phyloP scores from a whole-genome alignment of 2,797 vertebrate species.

The Phalloptychus januarius region DNA sequence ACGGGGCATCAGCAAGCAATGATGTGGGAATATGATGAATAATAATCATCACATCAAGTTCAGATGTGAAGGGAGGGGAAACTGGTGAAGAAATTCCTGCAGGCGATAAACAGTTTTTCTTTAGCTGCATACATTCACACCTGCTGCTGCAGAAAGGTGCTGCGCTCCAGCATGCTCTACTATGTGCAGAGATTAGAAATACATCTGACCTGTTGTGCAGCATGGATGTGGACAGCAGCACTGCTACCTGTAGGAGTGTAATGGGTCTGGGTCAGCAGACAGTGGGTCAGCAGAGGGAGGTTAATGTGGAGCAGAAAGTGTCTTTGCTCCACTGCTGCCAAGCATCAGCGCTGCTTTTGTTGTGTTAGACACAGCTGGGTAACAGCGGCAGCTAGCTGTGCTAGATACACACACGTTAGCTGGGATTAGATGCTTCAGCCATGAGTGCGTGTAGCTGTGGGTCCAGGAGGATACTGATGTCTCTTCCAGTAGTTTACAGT shows the following conservation, averaged over 20 bases:
- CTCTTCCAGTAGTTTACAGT: neutral
- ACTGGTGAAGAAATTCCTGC: constrained; percentile 25
- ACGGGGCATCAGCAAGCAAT: constrained; percentile 57
- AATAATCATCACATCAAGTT: constrained; percentile 66
- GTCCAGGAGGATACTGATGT: neutral
- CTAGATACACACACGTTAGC: neutral
- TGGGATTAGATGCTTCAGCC: neutral
- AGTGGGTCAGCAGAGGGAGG: constrained; percentile 51
- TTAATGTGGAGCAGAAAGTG: constrained; percentile 54
- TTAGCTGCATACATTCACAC: constrained; percentile 28
- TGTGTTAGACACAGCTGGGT: constrained; percentile 36
- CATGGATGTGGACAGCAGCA: constrained; percentile 10
- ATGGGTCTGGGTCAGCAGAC: constrained; percentile 57
- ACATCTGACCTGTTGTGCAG: constrained; percentile 12
- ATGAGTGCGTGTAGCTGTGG: neutral
- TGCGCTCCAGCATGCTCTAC: constrained; percentile 37
- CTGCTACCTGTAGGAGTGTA: constrained; percentile 44
- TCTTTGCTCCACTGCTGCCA: constrained; percentile 34
- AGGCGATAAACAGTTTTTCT: constrained; percentile 43
- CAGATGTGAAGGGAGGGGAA: constrained; percentile 24
- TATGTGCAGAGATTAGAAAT: constrained; percentile 33
- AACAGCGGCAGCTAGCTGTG: neutral
- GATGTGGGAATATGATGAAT: constrained; percentile 72
- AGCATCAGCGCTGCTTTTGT: constrained; percentile 42
- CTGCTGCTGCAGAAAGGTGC: constrained; percentile 25